These are phyloP conservation scores for Pteromalus puparum DNA, from an alignment of 1,140 invertebrate species.

Conservation along the genomic window DNA sequence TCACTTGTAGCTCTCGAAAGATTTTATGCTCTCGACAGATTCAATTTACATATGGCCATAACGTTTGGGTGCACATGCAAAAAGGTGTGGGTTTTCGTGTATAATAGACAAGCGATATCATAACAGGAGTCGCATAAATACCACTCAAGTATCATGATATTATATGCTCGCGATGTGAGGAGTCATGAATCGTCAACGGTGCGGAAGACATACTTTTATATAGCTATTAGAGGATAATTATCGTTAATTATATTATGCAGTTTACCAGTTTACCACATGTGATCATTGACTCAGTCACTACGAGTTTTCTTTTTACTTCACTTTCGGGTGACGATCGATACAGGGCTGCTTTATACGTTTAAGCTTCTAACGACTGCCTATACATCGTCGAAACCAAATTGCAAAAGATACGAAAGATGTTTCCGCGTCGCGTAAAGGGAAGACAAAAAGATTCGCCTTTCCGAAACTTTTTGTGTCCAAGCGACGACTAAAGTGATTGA, in stretches of 20 bases:
- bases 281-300: constrained; percentile 1
- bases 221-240: constrained; percentile 31
- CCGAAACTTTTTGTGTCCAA: not conserved
- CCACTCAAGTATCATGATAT: not conserved
- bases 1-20: not conserved
- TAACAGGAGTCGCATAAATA: constrained; percentile 12
- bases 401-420: not conserved
- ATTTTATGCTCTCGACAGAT: not conserved
- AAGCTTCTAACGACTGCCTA: constrained; percentile 35
- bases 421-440: not conserved
- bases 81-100: constrained; percentile 5
- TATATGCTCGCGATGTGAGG: constrained; percentile 13
- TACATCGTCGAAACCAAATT: constrained; percentile 22
- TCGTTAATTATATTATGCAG: constrained; percentile 13
- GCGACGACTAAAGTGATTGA: not conserved
- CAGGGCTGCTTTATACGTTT: not conserved
- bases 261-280: not conserved
- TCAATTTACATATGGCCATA: not conserved
- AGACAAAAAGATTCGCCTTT: not conserved
- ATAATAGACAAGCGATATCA: constrained; percentile 8
- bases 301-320: not conserved
- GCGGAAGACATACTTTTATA: constrained; percentile 46
- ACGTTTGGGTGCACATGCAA: constrained; percentile 23
- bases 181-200: constrained; percentile 31
- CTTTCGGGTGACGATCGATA: not conserved